Conservation (phyloP, 2,113 vertebrate species). For the Macaca mulatta region DNA sequence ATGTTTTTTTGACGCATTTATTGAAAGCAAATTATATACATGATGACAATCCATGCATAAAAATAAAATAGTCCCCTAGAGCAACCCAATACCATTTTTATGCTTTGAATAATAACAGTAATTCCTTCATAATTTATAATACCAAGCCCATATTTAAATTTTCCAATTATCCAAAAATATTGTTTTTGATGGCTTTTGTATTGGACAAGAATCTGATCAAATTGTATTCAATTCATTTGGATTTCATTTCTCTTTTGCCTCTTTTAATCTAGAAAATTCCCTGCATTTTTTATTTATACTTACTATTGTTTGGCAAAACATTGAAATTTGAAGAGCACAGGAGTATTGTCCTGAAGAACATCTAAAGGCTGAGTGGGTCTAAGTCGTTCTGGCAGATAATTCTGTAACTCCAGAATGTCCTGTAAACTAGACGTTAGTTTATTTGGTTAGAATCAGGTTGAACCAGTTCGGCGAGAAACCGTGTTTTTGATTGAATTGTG, state of each 20-base stretch:
- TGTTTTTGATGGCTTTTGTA: background rate
- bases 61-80: background rate
- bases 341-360: background rate
- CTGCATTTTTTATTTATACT: background rate
- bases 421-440: background rate
- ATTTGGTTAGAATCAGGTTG: background rate
- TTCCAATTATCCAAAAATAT: background rate
- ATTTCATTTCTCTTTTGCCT: background rate
- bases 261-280: background rate
- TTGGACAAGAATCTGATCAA: background rate
- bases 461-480: background rate
- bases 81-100: background rate
- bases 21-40: background rate
- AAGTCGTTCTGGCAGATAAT: background rate
- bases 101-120: background rate
- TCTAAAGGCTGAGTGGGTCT: fast-evolving
- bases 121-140: background rate
- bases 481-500: background rate
- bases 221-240: background rate
- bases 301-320: background rate
- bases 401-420: no score
- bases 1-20: background rate
- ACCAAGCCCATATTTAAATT: background rate
- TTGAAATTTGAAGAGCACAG: background rate
- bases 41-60: no score